Evolutionary conservation across 2,797 vertebrate species (phyloP).

Genomic region (Bradypus variegatus): DNA sequence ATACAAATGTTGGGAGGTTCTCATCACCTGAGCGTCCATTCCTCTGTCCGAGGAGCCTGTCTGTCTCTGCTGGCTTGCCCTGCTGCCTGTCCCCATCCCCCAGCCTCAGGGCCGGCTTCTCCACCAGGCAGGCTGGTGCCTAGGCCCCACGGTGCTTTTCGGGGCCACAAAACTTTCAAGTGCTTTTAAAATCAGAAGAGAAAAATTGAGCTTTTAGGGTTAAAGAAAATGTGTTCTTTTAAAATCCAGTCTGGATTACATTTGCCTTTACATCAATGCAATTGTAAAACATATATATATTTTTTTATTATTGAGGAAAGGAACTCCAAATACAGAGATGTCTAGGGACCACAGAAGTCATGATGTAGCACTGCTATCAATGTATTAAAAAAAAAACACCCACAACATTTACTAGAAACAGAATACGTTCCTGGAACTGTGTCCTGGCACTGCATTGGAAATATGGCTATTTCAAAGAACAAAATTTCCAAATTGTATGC

Average conservation of each 20-base stretch:
- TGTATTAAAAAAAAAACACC: not conserved
- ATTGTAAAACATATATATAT: not conserved
- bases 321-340: not conserved
- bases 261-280: not conserved
- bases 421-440: not conserved
- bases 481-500: not conserved
- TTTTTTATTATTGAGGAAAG: not conserved
- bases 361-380: not conserved
- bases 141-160: not conserved
- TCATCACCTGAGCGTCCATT: no score
- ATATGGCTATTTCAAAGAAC: not conserved
- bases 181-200: not conserved
- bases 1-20: not conserved
- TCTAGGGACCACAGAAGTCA: not conserved
- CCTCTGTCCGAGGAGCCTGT: not conserved
- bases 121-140: not conserved
- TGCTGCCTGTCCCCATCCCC: not conserved
- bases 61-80: not conserved
- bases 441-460: not conserved
- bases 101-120: fast-evolving
- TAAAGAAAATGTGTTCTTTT: not conserved
- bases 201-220: not conserved
- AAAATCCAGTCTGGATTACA: not conserved
- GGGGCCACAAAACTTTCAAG: not conserved
- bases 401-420: not conserved